These are phyloP conservation scores for Leptinotarsa tumamoca DNA, from an alignment of 2,888 invertebrate species.

Conservation along the genomic window DNA sequence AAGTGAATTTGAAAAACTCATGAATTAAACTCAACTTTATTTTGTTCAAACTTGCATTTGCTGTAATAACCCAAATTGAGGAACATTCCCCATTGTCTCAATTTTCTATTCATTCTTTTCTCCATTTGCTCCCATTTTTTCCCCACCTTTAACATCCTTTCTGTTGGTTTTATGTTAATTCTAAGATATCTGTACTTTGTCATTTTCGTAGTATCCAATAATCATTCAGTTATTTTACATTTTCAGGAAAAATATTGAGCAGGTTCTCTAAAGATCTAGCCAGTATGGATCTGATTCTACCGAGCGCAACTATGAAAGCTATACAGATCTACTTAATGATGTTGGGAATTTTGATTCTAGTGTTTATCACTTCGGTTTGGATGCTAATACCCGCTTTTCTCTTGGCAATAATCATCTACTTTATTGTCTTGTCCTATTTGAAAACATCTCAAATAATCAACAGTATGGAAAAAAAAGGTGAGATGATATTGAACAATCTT, in stretches of 20 bases:
- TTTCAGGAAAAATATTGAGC: constrained; percentile 79
- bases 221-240: not conserved
- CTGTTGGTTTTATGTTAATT: no score
- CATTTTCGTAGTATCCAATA: no score
- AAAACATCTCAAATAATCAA: constrained; percentile 79
- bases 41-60: no score
- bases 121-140: no score
- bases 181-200: no score
- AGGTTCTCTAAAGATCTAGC: constrained; percentile 89
- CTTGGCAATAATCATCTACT: constrained; percentile 74
- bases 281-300: constrained; percentile 80
- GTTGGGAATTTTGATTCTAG: constrained; percentile 78
- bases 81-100: no score
- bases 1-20: no score
- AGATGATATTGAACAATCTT: constrained; percentile 39
- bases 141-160: no score
- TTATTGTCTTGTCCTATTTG: constrained; percentile 76
- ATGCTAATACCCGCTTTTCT: constrained; percentile 74
- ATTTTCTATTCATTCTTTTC: no score
- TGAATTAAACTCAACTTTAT: no score
- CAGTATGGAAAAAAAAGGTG: constrained; percentile 71
- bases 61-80: no score
- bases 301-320: constrained; percentile 74
- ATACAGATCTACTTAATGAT: constrained; percentile 77
- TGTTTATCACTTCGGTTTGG: constrained; percentile 78